Base-by-base conservation (phyloP, 2,797 vertebrate species). In the Cuniculus paca region DNA sequence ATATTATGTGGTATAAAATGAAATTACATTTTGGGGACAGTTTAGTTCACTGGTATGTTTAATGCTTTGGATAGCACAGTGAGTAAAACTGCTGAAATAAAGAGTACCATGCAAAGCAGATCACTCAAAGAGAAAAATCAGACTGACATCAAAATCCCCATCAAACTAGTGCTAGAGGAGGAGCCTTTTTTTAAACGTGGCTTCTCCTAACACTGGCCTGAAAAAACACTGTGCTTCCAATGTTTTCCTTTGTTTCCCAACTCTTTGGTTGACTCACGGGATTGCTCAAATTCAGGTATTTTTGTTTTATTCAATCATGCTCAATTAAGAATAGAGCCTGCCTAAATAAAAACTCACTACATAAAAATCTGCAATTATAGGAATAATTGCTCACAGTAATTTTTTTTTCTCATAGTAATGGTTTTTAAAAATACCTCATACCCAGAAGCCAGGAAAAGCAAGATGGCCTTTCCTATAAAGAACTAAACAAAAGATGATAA, bases 11-110 rank as follows among this genome's bases (percentile, higher is more conserved):
- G 95, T 95, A 95, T 79, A 58, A 98, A 98, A 98, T 81, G 90
- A 94, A 98, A 98, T 98, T 96, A 94, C 78, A 91, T 88, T 98
- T 95, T 56, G 93, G 77, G 65, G 97, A 70, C 82, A 98, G 89
- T 90, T 80, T 96, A 95, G 95, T 96, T 95, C 97, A 97, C 65
- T 96, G 95, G 91, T 97, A 83, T 61, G 84, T 95, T 97, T 98
- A 97, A 91, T 42, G 82, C 86, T 98, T 97, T 98, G 97, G 95
- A 42, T 36, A 95, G 39, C 83, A 52, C 1, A 58, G 84, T 93
- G 78, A 93, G 85, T 72, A 96, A 95, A 95, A 86, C 94, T 98
- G 95, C 94, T 97, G 82, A 95, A 97, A 95, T 65, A 39, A 96
- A 94, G 95, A 96, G 58, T 92, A 88, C 77, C 42, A 89, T 13